Evolutionary conservation across 2,113 vertebrate genomes (phyloP).

Genomic region (Albula goreensis): DNA sequence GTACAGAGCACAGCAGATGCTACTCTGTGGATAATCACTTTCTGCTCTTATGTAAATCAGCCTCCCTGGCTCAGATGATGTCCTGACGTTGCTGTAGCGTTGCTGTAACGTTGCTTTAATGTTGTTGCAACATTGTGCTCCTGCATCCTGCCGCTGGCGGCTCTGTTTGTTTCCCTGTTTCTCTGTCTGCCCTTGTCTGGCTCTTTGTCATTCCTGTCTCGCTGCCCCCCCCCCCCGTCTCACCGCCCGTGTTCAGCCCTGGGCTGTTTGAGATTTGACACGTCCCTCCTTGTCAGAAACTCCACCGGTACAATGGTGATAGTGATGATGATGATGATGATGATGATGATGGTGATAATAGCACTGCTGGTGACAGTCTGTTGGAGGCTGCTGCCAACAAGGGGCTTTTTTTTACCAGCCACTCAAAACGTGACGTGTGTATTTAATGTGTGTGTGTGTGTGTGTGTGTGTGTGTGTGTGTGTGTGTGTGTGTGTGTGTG

Average conservation of each 20-base stretch:
- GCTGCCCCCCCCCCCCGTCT: not conserved
- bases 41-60: too few species aligned
- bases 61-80: too few species aligned
- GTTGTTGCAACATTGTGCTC: not conserved
- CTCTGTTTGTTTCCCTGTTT: conserved; percentile 28
- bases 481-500: not conserved
- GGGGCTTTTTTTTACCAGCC: not conserved
- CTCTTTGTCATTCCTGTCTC: conserved; percentile 29
- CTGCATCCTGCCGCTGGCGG: not conserved
- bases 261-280: not conserved
- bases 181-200: conserved; percentile 6
- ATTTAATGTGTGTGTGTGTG: not conserved
- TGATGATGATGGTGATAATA: not conserved
- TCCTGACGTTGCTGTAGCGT: not conserved
- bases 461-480: not conserved
- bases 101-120: not conserved
- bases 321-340: conserved; percentile 7
- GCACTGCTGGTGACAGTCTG: not conserved
- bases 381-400: not conserved
- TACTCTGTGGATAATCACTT: too few species aligned
- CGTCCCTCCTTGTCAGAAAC: not conserved
- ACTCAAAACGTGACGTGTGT: not conserved
- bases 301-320: not conserved
- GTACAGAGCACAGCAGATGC: too few species aligned
- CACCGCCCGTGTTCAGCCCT: conserved; percentile 40